phyloP scores from a whole-genome alignment of 1,140 invertebrate genomes.

The Temnothorax curvispinosus region DNA sequence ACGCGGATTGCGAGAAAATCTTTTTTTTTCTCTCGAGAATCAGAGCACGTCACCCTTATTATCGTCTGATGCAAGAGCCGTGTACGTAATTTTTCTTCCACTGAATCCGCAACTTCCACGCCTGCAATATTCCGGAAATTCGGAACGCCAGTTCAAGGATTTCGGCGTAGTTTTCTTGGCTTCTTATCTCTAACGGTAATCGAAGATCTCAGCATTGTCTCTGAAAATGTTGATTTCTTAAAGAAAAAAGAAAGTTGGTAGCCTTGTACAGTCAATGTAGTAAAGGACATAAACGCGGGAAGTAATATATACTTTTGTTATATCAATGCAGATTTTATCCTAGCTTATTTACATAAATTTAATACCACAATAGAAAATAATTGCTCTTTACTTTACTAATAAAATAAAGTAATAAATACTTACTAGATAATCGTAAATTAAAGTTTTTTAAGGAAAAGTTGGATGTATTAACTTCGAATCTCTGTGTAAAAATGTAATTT shows the following conservation, averaged over 20 bases:
- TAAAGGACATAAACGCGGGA: neutral
- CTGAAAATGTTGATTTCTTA: neutral
- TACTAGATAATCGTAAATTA: neutral
- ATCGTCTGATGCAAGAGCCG: slow-evolving; percentile 44
- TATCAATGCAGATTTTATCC: neutral
- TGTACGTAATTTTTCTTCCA: slow-evolving; percentile 50
- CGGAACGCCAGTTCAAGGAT: neutral
- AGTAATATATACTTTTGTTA: neutral
- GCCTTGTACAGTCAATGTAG: neutral
- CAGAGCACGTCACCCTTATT: slow-evolving; percentile 36
- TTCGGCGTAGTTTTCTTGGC: neutral
- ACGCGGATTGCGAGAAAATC: neutral
- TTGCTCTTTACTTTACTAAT: neutral
- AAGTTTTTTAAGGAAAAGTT: neutral
- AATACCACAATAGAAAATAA: neutral
- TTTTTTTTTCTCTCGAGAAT: slow-evolving; percentile 6
- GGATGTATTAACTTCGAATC: neutral
- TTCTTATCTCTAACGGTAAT: slow-evolving; percentile 21
- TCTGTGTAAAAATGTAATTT: neutral
- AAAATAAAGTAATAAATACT: neutral
- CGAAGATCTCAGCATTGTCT: neutral
- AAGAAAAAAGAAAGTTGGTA: neutral
- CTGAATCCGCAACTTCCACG: slow-evolving; percentile 32
- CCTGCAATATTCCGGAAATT: slow-evolving; percentile 31
- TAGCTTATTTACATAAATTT: too few relatives aligned